phyloP scores from a whole-genome alignment of 2,888 invertebrate species.

The Polylopha cassiicola region DNA sequence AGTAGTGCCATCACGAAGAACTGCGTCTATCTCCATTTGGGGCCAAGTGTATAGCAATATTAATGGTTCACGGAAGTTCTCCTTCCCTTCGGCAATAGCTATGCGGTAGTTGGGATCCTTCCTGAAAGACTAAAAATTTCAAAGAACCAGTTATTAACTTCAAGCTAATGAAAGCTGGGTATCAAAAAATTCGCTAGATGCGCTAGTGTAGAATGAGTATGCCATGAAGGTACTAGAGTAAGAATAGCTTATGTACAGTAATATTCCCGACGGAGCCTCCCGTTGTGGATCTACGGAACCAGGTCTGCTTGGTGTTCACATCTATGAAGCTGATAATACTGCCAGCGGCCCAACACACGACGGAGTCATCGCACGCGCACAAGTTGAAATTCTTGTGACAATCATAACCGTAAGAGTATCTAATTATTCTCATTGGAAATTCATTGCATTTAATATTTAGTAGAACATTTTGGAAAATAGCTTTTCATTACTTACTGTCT shows the following conservation, averaged over 20 bases:
- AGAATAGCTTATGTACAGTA: slow-evolving; percentile 78
- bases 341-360: slow-evolving; percentile 88
- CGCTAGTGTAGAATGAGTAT: no score
- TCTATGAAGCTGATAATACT: slow-evolving; percentile 88
- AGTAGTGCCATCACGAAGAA: slow-evolving; percentile 86
- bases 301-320: slow-evolving; percentile 79
- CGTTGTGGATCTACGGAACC: slow-evolving; percentile 84
- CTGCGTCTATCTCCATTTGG: slow-evolving; percentile 82
- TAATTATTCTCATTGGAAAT: no score
- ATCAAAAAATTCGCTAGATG: no score
- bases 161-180: no score
- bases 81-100: slow-evolving; percentile 86
- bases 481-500: no score
- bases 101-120: slow-evolving; percentile 76
- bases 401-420: slow-evolving; percentile 92
- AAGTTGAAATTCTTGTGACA: slow-evolving; percentile 89
- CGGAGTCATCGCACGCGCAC: slow-evolving; percentile 84
- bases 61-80: slow-evolving; percentile 78
- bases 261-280: slow-evolving; percentile 90
- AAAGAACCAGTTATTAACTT: background rate
- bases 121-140: slow-evolving; percentile 50
- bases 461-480: no score
- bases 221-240: no score
- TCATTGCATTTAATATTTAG: no score
- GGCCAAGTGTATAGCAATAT: slow-evolving; percentile 93